Conservation (phyloP, 2,113 vertebrate species). For the Phylloscopus trochiloides region DNA sequence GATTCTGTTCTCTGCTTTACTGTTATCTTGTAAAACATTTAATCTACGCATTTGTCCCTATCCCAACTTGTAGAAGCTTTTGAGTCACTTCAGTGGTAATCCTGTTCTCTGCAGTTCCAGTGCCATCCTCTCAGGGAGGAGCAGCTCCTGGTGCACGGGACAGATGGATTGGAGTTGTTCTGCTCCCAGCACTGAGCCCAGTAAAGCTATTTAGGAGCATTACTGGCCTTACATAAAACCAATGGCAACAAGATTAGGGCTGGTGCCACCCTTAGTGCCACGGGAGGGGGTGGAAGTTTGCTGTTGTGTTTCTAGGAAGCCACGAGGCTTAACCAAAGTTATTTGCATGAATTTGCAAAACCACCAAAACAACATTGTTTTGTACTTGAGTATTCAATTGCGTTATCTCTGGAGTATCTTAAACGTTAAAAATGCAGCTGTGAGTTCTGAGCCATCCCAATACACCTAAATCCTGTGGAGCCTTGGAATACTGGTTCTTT, state of each 20-base stretch:
- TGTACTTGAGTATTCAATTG: not conserved
- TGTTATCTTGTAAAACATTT: not conserved
- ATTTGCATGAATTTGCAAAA: not conserved
- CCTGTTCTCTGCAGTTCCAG: not conserved
- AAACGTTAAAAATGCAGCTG: not conserved
- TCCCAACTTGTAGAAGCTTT: not conserved
- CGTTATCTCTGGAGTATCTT: not conserved
- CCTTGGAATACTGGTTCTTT: not conserved
- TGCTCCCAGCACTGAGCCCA: not conserved
- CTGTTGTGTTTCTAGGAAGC: not conserved
- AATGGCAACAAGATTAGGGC: not conserved
- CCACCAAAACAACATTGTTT: not conserved
- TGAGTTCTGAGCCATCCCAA: not conserved
- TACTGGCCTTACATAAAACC: not conserved
- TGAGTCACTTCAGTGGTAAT: not conserved
- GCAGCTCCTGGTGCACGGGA: not conserved
- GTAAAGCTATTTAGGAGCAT: not conserved
- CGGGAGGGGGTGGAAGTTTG: not conserved
- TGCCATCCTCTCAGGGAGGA: not conserved
- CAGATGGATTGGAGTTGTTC: not conserved
- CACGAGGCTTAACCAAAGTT: not conserved
- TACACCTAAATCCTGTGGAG: accelerated
- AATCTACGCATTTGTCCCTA: not conserved
- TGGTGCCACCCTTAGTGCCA: not conserved
- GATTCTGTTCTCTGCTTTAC: not conserved